phyloP scores from a whole-genome alignment of 1,140 invertebrate species.

The Magallana ariakensis region DNA sequence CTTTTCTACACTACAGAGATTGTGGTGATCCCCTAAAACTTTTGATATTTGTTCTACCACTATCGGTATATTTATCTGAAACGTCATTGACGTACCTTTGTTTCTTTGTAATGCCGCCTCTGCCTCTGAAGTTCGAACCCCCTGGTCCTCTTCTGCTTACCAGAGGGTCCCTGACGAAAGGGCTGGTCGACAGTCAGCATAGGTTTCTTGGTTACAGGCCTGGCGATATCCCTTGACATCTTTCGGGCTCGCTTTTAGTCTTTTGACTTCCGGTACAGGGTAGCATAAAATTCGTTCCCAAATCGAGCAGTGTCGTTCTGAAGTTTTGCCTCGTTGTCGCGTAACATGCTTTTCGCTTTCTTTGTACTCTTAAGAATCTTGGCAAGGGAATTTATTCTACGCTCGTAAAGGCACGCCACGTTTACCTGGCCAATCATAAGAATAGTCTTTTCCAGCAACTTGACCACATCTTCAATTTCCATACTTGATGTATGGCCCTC shows the following conservation, averaged over 20 bases:
- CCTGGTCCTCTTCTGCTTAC: neutral
- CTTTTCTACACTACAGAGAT: slow-evolving; percentile 5
- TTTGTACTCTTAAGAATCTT: slow-evolving; percentile 24
- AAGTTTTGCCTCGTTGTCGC: neutral
- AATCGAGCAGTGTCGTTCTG: neutral
- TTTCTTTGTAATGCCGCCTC: slow-evolving; percentile 10
- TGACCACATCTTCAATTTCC: neutral
- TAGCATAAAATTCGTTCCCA: slow-evolving; percentile 27
- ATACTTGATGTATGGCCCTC: too few species aligned
- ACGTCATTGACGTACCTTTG: neutral
- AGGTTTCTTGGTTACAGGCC: neutral
- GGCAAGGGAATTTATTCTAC: neutral
- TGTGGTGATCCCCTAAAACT: slow-evolving; percentile 20
- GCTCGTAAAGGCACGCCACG: neutral
- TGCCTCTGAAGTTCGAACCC: slow-evolving; percentile 1
- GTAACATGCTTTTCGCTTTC: slow-evolving; percentile 13
- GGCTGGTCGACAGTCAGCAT: neutral
- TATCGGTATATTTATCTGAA: slow-evolving; percentile 18
- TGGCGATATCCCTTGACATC: neutral
- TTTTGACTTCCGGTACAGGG: slow-evolving; percentile 15
- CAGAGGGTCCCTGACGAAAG: too few species aligned
- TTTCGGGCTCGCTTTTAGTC: neutral
- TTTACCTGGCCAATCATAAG: slow-evolving; percentile 24
- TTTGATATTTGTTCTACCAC: slow-evolving; percentile 34
- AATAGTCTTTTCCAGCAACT: neutral